Evolutionary conservation across 2,797 vertebrate species (phyloP).

Genomic region (Myoxocephalus aenaeus): DNA sequence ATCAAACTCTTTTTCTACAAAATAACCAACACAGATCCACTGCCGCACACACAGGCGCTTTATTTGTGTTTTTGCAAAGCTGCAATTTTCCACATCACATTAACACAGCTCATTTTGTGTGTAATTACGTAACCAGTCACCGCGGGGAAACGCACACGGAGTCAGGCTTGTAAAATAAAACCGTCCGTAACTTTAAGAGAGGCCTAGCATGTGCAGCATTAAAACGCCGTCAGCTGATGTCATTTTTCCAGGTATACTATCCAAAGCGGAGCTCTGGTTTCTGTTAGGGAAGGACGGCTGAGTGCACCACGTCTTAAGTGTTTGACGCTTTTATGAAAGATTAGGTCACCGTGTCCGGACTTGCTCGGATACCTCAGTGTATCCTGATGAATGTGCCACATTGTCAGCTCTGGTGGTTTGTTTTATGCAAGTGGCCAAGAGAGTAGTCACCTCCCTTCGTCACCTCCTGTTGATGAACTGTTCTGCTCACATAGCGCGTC

Average conservation of each 20-base stretch:
- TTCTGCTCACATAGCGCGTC: conserved; percentile 29
- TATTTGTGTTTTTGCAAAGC: conserved; percentile 1
- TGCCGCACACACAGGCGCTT: neutral
- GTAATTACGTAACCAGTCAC: conserved; percentile 20
- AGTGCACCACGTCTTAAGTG: neutral
- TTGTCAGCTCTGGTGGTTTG: conserved; percentile 30
- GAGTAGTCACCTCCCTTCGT: conserved; percentile 12
- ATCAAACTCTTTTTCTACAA: neutral
- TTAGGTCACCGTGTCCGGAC: conserved; percentile 46
- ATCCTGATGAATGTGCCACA: conserved; percentile 23
- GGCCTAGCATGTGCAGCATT: conserved; percentile 11
- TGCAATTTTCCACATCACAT: conserved; percentile 7
- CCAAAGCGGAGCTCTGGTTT: conserved; percentile 39
- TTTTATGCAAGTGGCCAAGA: conserved; percentile 24
- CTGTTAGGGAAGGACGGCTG: conserved; percentile 23
- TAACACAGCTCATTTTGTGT: neutral
- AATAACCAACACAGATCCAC: neutral
- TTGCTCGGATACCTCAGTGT: neutral
- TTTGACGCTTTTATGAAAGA: conserved; percentile 47
- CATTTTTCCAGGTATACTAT: conserved; percentile 50
- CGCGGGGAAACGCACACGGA: neutral
- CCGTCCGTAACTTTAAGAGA: neutral
- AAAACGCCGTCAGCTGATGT: conserved; percentile 31
- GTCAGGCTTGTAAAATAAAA: conserved; percentile 27
- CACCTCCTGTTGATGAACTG: conserved; percentile 21